Evolutionary conservation across 2,113 vertebrate genomes (phyloP), one percentile per base, ranked within the genome.

Genomic region (Paramormyrops kingsleyae): DNA sequence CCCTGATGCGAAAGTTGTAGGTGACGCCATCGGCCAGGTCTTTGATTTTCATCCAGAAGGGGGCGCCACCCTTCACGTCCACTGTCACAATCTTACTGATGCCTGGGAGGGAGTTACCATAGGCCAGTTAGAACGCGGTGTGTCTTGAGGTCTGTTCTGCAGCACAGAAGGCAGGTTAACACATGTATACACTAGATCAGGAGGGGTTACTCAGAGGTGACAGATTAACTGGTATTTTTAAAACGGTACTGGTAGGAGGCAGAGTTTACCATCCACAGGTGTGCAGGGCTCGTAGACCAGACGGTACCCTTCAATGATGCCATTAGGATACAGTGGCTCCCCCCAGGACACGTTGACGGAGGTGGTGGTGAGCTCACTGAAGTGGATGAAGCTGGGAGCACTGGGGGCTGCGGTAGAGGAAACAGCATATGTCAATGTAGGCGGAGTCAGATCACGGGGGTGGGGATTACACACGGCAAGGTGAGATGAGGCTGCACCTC

Each of bases 291-390:
- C 98, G 0, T 99, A 99, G 87, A 99, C 93, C 89, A 99, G 97
- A 83, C 97, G 94, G 93, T 98, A 99, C 90, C 98, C 98, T 88
- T 98, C 98, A 0, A 99, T 95, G 91, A 99, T 87, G 0, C 99
- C 99, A 0, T 99, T 99, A 88, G 98, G 98, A 91, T 97, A 97
- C 1, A 93, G 93, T 0, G 99, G 99, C 0, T 97, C 97, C 31
- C 97, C 98, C 99, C 99, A 99, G 90, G 98, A 99, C 92, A 99
- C 97, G 0, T 99, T 99, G 91, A 99, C 98, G 0, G 99, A 99
- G 0, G 98, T 99, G 8, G 99, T 99, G 95, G 98, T 99, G 94
- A 99, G 96, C 92, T 99, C 98, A 2, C 97, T 99, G 96, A 99
- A 99, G 84, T 96, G 96, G 93, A 99, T 97, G 8, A 96, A 96